A percentile compares a stretch with the other conserved stretches of the same genome.
phyloP scores from a whole-genome alignment of 1,140 invertebrate species.

The Ladona fulva region DNA sequence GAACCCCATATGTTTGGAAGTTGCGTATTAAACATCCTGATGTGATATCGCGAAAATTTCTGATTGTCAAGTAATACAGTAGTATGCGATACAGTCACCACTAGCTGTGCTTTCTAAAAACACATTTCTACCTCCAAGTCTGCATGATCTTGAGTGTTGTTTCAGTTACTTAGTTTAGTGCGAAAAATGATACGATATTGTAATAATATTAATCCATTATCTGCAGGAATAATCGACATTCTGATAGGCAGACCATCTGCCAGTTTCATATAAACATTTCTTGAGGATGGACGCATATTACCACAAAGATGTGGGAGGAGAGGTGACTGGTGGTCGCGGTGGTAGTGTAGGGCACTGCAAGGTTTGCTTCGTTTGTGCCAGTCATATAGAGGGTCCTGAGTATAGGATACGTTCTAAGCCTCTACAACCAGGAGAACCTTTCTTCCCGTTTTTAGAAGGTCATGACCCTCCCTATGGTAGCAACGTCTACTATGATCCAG shows the following conservation, averaged over 20 bases:
- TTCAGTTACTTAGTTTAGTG: too few relatives aligned
- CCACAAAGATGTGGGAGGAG: not conserved
- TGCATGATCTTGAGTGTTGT: too few relatives aligned
- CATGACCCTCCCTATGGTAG: conserved; percentile 73
- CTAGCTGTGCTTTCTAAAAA: too few relatives aligned
- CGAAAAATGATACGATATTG: too few relatives aligned
- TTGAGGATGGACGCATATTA: not conserved
- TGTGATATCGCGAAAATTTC: too few relatives aligned
- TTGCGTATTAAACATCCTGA: too few relatives aligned
- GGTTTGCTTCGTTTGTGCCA: conserved; percentile 81
- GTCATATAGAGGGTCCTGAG: conserved; percentile 52
- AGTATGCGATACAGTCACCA: too few relatives aligned
- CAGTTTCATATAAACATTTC: not conserved
- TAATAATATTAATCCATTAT: too few relatives aligned
- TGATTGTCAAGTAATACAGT: too few relatives aligned
- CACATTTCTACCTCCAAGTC: too few relatives aligned
- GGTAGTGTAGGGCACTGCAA: conserved; percentile 11
- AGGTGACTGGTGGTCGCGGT: not conserved
- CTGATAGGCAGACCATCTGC: not conserved
- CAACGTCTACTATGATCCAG: conserved; percentile 30
- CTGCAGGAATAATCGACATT: not conserved
- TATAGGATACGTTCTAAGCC: conserved; percentile 59
- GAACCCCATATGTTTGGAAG: too few relatives aligned
- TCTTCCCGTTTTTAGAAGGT: conserved; percentile 83
- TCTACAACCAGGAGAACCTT: conserved; percentile 53